These are phyloP conservation scores for Phragmatobia fuliginosa DNA, from an alignment of 2,888 invertebrate genomes.

Conservation along the genomic window DNA sequence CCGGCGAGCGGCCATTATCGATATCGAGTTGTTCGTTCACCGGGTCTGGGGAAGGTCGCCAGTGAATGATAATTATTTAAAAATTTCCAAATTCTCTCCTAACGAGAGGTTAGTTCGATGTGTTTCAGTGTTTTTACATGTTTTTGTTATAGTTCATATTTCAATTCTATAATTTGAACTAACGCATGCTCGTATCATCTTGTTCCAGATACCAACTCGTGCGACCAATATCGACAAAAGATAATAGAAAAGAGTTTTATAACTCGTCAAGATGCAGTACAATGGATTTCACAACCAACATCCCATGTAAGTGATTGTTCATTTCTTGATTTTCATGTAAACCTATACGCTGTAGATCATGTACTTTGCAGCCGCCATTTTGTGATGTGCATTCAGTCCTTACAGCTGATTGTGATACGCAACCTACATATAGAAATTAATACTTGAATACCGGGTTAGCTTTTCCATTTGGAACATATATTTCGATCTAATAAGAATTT, in stretches of 20 bases:
- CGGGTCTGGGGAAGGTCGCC: slow-evolving; percentile 79
- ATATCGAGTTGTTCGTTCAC: slow-evolving; percentile 89
- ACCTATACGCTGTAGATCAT: slow-evolving; percentile 41
- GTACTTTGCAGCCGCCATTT: slow-evolving; percentile 79
- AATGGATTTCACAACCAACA: slow-evolving; percentile 85
- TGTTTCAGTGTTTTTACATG: slow-evolving; percentile 24
- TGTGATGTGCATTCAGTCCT: slow-evolving; percentile 77
- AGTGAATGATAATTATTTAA: slow-evolving; percentile 74
- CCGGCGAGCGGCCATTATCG: slow-evolving; percentile 70
- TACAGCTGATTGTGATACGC: slow-evolving; percentile 71
- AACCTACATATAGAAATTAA: slow-evolving; percentile 55
- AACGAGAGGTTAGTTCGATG: slow-evolving; percentile 76
- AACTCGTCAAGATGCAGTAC: slow-evolving; percentile 80
- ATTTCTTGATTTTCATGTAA: not conserved
- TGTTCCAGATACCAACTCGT: slow-evolving; percentile 79
- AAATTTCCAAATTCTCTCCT: slow-evolving; percentile 80
- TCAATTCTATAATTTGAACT: not conserved
- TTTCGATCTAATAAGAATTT: not conserved
- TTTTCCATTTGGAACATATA: not conserved
- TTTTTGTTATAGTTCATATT: slow-evolving; percentile 8
- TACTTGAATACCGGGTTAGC: slow-evolving; percentile 21
- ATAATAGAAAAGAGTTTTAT: slow-evolving; percentile 55
- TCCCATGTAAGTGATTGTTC: slow-evolving; percentile 75
- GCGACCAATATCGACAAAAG: slow-evolving; percentile 73
- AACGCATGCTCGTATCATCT: slow-evolving; percentile 36